These are phyloP conservation scores for Drosophila asahinai DNA, from an alignment of 1,140 invertebrate genomes.

Conservation along the genomic window DNA sequence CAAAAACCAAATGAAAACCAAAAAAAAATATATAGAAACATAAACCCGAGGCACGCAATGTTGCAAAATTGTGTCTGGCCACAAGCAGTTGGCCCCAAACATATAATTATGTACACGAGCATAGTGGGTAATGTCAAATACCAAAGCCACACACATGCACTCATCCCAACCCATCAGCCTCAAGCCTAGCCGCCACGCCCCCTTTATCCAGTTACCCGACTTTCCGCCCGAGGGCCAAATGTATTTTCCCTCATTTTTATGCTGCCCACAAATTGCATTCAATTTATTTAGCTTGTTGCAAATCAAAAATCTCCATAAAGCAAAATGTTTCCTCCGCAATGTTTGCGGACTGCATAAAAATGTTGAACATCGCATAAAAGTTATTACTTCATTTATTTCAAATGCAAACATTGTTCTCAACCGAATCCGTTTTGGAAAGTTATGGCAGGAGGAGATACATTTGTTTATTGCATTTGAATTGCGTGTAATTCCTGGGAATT, in stretches of 20 bases:
- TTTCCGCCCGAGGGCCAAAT: conserved; percentile 39
- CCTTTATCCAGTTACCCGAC: not conserved
- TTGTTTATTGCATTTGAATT: conserved; percentile 56
- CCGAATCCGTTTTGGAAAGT: conserved; percentile 32
- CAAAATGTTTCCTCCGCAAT: conserved; percentile 64
- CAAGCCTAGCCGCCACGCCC: conserved; percentile 24
- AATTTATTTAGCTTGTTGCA: conserved; percentile 82
- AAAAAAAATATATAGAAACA: conserved; percentile 6
- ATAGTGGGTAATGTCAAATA: conserved; percentile 45
- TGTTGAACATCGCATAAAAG: conserved; percentile 79
- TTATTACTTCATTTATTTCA: conserved; percentile 82
- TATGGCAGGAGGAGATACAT: conserved; percentile 14
- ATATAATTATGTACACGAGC: conserved; percentile 69
- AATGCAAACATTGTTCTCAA: conserved; percentile 79
- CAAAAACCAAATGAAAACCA: not conserved
- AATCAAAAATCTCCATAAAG: conserved; percentile 82
- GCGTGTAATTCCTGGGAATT: conserved; percentile 9
- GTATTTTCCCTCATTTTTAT: conserved; percentile 73
- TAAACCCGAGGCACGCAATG: conserved; percentile 25
- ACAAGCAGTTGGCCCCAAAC: conserved; percentile 50
- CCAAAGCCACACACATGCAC: conserved; percentile 36
- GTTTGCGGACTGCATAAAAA: conserved; percentile 62
- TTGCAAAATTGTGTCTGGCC: conserved; percentile 54
- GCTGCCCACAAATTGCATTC: conserved; percentile 75
- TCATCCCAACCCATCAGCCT: conserved; percentile 3